These are phyloP conservation scores for Hypotaenidia okinawae DNA, from an alignment of 2,797 vertebrate species.

Conservation along the genomic window DNA sequence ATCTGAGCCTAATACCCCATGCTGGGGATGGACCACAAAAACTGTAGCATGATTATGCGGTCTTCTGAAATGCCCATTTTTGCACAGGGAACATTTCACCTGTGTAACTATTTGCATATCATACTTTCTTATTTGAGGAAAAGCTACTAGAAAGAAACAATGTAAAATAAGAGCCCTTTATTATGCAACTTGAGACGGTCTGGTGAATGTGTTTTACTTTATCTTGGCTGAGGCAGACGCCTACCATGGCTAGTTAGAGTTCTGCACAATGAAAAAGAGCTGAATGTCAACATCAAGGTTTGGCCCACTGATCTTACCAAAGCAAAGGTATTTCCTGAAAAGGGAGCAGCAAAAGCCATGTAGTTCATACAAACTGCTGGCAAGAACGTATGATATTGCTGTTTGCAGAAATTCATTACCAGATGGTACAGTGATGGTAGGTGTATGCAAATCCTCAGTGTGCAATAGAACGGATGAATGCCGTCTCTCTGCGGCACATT, in stretches of 20 bases:
- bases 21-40: neutral
- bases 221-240: neutral
- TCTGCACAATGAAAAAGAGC: neutral
- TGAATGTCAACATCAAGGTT: neutral
- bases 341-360: neutral
- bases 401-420: slow-evolving; percentile 48
- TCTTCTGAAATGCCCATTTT: neutral
- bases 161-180: neutral
- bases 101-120: neutral
- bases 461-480: neutral
- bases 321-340: slow-evolving; percentile 7
- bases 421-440: slow-evolving; percentile 28
- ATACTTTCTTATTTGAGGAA: neutral
- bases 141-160: neutral
- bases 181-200: neutral
- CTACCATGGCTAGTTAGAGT: neutral
- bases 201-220: neutral
- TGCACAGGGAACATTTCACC: neutral
- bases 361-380: neutral
- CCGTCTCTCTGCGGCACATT: neutral
- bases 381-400: neutral
- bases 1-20: neutral
- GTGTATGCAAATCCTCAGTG: neutral
- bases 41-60: neutral
- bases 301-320: neutral